Evolutionary conservation across 2,888 invertebrate genomes (phyloP).

Genomic region (Odontocerum albicorne): DNA sequence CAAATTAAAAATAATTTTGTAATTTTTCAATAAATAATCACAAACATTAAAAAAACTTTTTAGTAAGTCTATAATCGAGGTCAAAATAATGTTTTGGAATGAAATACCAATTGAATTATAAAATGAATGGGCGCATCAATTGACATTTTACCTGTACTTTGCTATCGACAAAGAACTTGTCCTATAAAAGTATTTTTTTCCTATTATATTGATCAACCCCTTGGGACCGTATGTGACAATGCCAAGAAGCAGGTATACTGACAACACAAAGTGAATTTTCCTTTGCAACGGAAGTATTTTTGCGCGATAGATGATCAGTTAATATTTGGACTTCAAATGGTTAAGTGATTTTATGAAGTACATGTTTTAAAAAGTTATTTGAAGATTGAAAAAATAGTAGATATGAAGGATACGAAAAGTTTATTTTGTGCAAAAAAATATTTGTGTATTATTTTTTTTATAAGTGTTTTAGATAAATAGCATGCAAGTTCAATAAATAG

Average conservation of each 20-base stretch:
- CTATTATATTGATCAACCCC: conserved; percentile 6
- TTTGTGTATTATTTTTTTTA: not conserved
- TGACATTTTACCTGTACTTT: conserved; percentile 28
- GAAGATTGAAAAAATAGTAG: not conserved
- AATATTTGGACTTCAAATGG: conserved; percentile 9
- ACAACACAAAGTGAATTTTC: conserved; percentile 13
- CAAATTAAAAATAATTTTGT: no score
- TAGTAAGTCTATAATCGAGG: no score
- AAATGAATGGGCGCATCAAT: conserved; percentile 29
- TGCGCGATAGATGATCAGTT: conserved; percentile 10
- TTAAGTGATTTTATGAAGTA: not conserved
- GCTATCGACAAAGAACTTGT: conserved; percentile 17
- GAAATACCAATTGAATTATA: no score
- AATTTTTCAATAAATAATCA: no score
- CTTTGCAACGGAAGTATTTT: conserved; percentile 4
- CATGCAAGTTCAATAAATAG: no score
- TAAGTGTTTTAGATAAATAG: not conserved
- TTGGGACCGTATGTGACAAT: no score
- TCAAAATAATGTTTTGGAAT: no score
- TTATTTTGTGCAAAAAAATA: not conserved
- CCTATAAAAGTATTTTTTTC: conserved; percentile 13
- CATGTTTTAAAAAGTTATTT: not conserved
- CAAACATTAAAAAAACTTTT: no score
- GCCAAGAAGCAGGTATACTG: conserved; percentile 17
- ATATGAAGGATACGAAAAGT: not conserved